phyloP scores from a whole-genome alignment of 2,888 invertebrate genomes.

The Nasonovia ribisnigri region DNA sequence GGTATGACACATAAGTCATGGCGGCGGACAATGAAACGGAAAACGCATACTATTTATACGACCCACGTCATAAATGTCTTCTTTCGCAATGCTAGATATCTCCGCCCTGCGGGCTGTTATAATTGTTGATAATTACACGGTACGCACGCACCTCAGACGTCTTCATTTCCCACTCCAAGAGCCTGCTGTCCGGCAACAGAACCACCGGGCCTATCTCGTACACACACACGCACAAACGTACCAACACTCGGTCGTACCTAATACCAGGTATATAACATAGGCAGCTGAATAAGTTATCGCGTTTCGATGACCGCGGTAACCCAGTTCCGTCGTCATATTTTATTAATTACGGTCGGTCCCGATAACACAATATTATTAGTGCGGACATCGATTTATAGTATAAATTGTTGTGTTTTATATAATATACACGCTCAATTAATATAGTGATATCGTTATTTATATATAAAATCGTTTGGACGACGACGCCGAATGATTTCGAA shows the following conservation, averaged over 20 bases:
- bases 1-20: not conserved
- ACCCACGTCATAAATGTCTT: conserved; percentile 43
- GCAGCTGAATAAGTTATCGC: not conserved
- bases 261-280: no score
- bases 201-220: not conserved
- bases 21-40: conserved; percentile 38
- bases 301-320: not conserved
- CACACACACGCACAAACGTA: not conserved
- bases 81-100: conserved; percentile 44
- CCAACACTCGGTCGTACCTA: not conserved
- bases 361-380: not conserved
- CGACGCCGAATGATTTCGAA: not conserved
- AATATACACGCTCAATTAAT: not conserved
- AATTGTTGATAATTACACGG: conserved; percentile 56
- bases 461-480: not conserved
- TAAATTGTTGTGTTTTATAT: not conserved
- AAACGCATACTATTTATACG: conserved; percentile 28
- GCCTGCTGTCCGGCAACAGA: not conserved
- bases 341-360: not conserved
- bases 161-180: conserved; percentile 39
- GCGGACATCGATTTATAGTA: not conserved
- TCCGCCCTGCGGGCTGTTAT: conserved; percentile 31
- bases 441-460: no score
- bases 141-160: conserved; percentile 43
- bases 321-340: not conserved